phyloP scores from a whole-genome alignment of 2,797 vertebrate species.

The Loris lydekkerianus region DNA sequence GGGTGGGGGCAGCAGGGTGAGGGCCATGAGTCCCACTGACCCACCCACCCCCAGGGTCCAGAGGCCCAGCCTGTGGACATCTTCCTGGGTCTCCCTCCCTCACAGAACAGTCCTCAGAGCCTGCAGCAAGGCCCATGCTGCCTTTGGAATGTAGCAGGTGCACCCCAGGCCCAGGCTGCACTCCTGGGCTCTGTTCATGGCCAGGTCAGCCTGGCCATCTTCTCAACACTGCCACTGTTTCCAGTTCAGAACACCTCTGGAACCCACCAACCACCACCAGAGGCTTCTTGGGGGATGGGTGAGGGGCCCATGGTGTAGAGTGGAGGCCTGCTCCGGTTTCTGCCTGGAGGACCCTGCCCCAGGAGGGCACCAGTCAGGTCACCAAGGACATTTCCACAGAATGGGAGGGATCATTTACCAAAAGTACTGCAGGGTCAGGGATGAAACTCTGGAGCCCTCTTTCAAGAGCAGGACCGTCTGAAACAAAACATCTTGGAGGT shows the following conservation, averaged over 20 bases:
- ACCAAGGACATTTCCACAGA: not conserved
- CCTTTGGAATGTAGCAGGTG: accelerated
- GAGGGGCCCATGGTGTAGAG: accelerated
- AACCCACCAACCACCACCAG: not conserved
- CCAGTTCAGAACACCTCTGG: not conserved
- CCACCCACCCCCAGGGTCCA: accelerated
- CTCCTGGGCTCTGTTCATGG: accelerated
- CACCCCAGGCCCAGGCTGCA: accelerated
- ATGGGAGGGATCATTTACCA: not conserved
- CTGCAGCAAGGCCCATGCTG: accelerated
- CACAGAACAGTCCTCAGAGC: too few relatives aligned
- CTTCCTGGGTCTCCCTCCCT: accelerated
- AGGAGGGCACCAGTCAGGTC: too few relatives aligned
- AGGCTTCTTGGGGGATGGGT: accelerated
- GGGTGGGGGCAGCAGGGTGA: too few relatives aligned
- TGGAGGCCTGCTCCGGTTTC: accelerated
- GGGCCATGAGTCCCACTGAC: too few relatives aligned
- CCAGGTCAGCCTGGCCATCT: not conserved
- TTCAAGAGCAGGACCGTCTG: accelerated
- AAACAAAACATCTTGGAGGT: accelerated
- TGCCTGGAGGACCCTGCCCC: accelerated
- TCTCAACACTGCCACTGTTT: accelerated
- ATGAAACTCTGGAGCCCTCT: too few relatives aligned
- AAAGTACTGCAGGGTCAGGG: too few relatives aligned
- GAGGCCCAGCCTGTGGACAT: accelerated